Conservation (phyloP, 2,797 vertebrate genomes). For the Ctenopoma kingsleyae region DNA sequence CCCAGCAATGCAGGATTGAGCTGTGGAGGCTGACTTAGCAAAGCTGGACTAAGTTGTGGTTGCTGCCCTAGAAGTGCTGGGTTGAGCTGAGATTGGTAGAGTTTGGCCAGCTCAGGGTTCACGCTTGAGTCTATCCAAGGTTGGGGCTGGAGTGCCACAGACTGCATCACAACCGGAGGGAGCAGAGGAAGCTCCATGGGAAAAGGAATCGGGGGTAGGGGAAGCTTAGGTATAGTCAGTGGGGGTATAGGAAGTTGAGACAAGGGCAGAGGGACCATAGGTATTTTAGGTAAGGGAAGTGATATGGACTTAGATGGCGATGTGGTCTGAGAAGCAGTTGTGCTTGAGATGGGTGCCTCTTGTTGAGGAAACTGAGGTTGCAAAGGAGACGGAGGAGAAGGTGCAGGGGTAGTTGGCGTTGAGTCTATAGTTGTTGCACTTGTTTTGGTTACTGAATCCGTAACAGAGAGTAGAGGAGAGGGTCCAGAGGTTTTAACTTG, state of each 20-base stretch:
- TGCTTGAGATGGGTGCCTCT: conserved; percentile 47
- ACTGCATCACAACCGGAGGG: conserved; percentile 94
- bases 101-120: conserved; percentile 91
- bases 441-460: conserved; percentile 52
- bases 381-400: conserved; percentile 54
- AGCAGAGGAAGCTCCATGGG: conserved; percentile 95
- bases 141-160: conserved; percentile 91
- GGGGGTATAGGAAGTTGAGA: conserved; percentile 71
- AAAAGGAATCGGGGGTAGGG: conserved; percentile 91
- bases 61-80: conserved; percentile 75
- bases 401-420: conserved; percentile 29
- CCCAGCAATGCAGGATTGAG: conserved; percentile 62
- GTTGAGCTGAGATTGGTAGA: conserved; percentile 94
- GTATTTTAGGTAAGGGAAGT: conserved; percentile 70
- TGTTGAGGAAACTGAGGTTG: conserved; percentile 54
- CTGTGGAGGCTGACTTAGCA: conserved; percentile 71
- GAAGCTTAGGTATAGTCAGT: conserved; percentile 71
- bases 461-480: conserved; percentile 43
- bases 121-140: conserved; percentile 90
- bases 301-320: conserved; percentile 52
- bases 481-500: conserved; percentile 81
- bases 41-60: conserved; percentile 66
- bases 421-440: conserved; percentile 44
- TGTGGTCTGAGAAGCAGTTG: conserved; percentile 58
- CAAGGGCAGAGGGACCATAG: conserved; percentile 72